phyloP scores from a whole-genome alignment of 2,888 invertebrate genomes.

The Orthosia incerta region DNA sequence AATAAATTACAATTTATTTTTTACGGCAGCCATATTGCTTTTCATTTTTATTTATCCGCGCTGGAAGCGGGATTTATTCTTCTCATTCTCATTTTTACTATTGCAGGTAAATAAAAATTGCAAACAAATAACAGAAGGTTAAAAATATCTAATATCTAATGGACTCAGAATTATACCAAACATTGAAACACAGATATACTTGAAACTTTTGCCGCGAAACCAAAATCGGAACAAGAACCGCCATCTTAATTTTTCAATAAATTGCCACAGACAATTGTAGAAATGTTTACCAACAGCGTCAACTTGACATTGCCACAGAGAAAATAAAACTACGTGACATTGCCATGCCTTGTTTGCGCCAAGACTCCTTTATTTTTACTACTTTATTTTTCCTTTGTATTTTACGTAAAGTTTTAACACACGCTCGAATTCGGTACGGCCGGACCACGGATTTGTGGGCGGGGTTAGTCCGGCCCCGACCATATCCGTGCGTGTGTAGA shows the following conservation, averaged over 20 bases:
- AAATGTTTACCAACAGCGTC: neutral
- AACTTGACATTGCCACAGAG: neutral
- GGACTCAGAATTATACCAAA: neutral
- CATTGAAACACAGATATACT: no score
- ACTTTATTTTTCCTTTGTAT: no score
- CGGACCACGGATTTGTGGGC: no score
- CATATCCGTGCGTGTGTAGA: no score
- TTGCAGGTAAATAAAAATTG: neutral
- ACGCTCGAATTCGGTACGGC: no score
- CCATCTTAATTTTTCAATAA: conserved; percentile 1
- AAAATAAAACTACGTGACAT: no score
- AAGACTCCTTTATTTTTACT: neutral
- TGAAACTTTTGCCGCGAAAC: neutral
- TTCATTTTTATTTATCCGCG: conserved; percentile 37
- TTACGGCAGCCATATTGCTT: conserved; percentile 14
- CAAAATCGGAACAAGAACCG: neutral
- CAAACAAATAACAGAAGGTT: neutral
- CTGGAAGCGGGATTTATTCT: neutral
- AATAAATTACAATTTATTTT: conserved; percentile 55
- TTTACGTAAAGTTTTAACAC: no score
- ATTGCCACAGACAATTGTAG: conserved; percentile 1
- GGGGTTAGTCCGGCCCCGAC: no score
- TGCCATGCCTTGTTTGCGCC: neutral
- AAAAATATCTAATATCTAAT: no score
- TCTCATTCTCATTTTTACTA: conserved; percentile 6